Percentiles rank a stretch among this genome's conserved stretches.
Conservation (phyloP, 2,888 invertebrate species). For the Eristalis pertinax region DNA sequence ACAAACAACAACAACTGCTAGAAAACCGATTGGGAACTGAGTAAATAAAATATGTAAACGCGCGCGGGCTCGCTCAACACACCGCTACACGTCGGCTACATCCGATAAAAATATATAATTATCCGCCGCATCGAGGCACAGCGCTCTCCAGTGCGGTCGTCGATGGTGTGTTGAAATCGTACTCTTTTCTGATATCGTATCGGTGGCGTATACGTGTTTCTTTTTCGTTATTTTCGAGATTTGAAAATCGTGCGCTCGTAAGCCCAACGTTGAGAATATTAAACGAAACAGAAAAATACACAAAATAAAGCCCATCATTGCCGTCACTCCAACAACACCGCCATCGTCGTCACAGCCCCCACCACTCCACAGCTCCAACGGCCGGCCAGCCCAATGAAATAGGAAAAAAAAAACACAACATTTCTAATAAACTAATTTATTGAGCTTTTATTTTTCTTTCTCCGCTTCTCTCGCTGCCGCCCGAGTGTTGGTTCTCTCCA, state of each 20-base stretch:
- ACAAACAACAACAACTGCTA: conserved; percentile 26
- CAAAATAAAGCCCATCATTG: neutral
- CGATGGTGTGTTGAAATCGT: conserved; percentile 63
- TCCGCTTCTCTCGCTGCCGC: neutral
- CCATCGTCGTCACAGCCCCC: neutral
- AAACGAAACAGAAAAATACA: conserved; percentile 24
- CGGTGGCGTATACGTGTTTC: conserved; percentile 69
- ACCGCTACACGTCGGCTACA: neutral
- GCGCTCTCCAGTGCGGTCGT: conserved; percentile 12
- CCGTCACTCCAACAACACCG: neutral
- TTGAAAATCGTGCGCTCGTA: conserved; percentile 35
- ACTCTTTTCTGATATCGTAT: conserved; percentile 48
- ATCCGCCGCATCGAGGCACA: conserved; percentile 24
- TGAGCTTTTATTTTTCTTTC: conserved; percentile 35
- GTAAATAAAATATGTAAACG: neutral
- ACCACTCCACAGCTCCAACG: neutral
- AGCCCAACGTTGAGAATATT: conserved; percentile 45
- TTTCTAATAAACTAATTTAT: conserved; percentile 57
- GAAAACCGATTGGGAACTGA: conserved; percentile 17
- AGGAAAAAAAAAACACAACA: conserved; percentile 24
- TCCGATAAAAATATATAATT: conserved; percentile 69
- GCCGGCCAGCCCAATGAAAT: conserved; percentile 30
- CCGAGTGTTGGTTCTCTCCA: conserved; percentile 31
- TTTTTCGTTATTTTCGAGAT: conserved; percentile 37
- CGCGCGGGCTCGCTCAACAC: neutral